Evolutionary conservation across 2,797 vertebrate genomes (phyloP).

Genomic region (Gallinago solitaria): DNA sequence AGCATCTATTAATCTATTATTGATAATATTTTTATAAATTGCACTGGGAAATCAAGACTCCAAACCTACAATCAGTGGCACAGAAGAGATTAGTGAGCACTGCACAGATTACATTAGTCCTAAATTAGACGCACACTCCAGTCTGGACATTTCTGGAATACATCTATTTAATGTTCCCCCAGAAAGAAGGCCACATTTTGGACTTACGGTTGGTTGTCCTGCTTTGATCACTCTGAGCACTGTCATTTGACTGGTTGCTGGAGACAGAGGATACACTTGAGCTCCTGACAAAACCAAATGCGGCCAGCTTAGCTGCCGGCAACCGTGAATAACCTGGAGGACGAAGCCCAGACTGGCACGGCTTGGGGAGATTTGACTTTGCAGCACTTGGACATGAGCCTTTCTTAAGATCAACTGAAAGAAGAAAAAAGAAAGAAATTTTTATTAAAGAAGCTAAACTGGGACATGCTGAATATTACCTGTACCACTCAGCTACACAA

Average conservation of each 20-base stretch:
- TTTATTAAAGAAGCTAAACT: background rate
- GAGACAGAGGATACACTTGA: slow-evolving; percentile 90
- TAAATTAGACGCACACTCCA: background rate
- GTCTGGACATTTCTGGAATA: background rate
- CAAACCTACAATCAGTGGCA: background rate
- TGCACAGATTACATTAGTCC: background rate
- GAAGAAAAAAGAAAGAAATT: background rate
- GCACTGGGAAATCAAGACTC: background rate
- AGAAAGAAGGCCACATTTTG: background rate
- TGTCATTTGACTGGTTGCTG: slow-evolving; percentile 88
- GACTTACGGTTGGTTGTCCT: slow-evolving; percentile 84
- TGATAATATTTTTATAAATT: background rate
- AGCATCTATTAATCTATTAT: background rate
- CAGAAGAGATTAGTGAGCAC: background rate
- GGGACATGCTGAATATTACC: background rate
- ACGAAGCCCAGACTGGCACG: slow-evolving; percentile 88
- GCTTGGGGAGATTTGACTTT: slow-evolving; percentile 86
- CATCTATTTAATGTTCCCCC: background rate
- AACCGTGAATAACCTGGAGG: slow-evolving; percentile 90
- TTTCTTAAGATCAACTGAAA: slow-evolving; percentile 84
- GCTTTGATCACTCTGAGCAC: slow-evolving; percentile 82
- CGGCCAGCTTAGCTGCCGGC: slow-evolving; percentile 83
- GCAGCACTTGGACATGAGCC: slow-evolving; percentile 74
- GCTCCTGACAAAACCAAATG: slow-evolving; percentile 89
- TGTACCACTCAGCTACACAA: background rate